Evolutionary conservation across 2,113 vertebrate genomes (phyloP), one percentile per base, ranked within the genome.

Genomic region (Engystomops pustulosus): DNA sequence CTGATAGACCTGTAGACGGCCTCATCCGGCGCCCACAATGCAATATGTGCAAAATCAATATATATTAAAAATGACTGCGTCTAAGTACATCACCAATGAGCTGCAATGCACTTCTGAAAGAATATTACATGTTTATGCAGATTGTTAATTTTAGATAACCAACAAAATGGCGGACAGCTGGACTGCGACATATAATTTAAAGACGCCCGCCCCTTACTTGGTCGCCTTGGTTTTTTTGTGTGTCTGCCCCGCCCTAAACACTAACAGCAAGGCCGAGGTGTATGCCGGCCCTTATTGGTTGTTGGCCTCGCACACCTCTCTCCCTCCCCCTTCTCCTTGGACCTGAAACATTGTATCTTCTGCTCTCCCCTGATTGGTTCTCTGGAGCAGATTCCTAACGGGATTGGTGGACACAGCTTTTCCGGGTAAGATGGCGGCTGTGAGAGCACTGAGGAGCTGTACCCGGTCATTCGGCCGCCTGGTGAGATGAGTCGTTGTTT

Each of bases 381-480:
- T 1, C 9, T 0, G 34, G 1, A 4, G 10, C 17, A 17, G 49
- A 17, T 53, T 44, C 41, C 27, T 17, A 6, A 45, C 11, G 12
- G n/a, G 62, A 79, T 79, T 85, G 83, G 83, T 18, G 41, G 3
- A 10, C 25, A 17, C 34, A 36, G 6, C 18, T 20, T 49, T 86
- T 89, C 86, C 90, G 86, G 65, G 58, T 62, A 95, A 96, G 86
- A 98, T 99, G 97, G 96, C 97, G 86, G 93, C 95, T 36, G 91
- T 91, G 86, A 91, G 90, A 1, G 92, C 87, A 3, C 58, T 94
- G 83, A 88, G 96, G 83, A 87, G 90, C 72, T 90, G 95, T 70
- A 91, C 90, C 71, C 86, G 69, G 32, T 79, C 84, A 3, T 88
- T 93, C n/a, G 88, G 93, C 49, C 90, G 86, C 51, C 88, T 95